phyloP scores from a whole-genome alignment of 2,113 vertebrate genomes.

The Myocastor coypus region DNA sequence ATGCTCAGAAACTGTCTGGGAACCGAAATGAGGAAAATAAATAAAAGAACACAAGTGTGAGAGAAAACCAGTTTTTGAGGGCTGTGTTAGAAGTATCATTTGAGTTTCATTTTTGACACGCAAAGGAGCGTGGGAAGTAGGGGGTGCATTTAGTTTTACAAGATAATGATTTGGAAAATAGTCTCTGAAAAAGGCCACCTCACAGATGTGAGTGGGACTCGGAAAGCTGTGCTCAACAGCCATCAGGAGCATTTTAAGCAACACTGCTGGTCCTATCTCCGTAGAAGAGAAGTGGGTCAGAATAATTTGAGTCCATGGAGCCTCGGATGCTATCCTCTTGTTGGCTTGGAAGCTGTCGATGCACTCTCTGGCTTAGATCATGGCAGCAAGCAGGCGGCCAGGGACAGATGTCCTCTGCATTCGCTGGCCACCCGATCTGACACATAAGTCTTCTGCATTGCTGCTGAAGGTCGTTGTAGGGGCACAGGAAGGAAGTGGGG shows the following conservation, averaged over 20 bases:
- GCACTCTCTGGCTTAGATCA: neutral
- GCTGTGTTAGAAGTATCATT: neutral
- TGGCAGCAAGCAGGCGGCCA: accelerated
- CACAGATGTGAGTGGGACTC: neutral
- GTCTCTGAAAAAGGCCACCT: neutral
- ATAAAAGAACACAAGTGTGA: neutral
- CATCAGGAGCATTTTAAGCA: neutral
- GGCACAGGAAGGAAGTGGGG: neutral
- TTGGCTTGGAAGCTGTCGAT: neutral
- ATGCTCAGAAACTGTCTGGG: neutral
- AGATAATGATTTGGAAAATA: neutral
- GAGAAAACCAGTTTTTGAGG: neutral
- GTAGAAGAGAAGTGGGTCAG: constrained; percentile 21
- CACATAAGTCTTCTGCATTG: neutral
- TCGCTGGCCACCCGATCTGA: neutral
- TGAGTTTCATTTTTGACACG: neutral
- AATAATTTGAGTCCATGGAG: neutral
- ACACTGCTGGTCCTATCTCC: neutral
- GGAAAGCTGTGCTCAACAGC: neutral
- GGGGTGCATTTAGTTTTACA: neutral
- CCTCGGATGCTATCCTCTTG: neutral
- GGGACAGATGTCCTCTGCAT: neutral
- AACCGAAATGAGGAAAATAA: neutral
- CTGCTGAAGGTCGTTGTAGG: neutral
- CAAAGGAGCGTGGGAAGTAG: neutral